A percentile compares a stretch with the other conserved stretches of the same genome.
phyloP scores from a whole-genome alignment of 64 coral and sea anemone genomes.

The Dendrophyllia cribrosa region DNA sequence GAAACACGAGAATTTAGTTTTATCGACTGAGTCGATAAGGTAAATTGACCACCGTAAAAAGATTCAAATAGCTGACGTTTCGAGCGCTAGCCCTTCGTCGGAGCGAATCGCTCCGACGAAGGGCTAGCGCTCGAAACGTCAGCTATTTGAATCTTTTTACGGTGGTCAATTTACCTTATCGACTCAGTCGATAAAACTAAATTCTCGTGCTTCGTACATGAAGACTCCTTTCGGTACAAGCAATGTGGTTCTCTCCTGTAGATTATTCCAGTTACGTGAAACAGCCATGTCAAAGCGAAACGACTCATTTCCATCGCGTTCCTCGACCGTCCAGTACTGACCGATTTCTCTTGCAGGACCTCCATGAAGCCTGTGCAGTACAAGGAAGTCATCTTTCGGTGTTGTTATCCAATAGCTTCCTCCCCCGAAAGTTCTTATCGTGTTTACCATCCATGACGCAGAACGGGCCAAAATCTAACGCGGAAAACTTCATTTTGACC shows the following conservation, averaged over 20 bases:
- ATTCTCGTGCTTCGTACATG: conserved; percentile 33
- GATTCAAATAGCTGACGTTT: no score
- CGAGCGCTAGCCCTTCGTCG: no score
- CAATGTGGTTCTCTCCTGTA: background rate
- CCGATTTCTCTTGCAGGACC: background rate
- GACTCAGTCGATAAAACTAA: no score
- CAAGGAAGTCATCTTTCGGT: conserved; percentile 1
- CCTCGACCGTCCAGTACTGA: conserved; percentile 19
- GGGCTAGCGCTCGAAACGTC: no score
- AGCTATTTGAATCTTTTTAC: no score
- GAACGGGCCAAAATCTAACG: background rate
- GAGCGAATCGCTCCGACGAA: no score
- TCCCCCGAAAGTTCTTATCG: conserved; percentile 2
- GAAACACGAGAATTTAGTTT: no score
- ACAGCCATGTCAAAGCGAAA: background rate
- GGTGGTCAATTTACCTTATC: no score
- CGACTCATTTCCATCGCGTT: background rate
- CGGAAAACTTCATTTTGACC: conserved; percentile 9
- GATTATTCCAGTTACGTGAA: background rate
- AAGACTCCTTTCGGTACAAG: conserved; percentile 13
- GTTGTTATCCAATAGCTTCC: conserved; percentile 30
- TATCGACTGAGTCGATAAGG: no score
- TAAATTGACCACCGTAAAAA: no score
- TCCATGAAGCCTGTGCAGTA: background rate
- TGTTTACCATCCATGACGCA: background rate